phyloP scores from a whole-genome alignment of 2,113 vertebrate genomes.

The Spheniscus mendiculus region DNA sequence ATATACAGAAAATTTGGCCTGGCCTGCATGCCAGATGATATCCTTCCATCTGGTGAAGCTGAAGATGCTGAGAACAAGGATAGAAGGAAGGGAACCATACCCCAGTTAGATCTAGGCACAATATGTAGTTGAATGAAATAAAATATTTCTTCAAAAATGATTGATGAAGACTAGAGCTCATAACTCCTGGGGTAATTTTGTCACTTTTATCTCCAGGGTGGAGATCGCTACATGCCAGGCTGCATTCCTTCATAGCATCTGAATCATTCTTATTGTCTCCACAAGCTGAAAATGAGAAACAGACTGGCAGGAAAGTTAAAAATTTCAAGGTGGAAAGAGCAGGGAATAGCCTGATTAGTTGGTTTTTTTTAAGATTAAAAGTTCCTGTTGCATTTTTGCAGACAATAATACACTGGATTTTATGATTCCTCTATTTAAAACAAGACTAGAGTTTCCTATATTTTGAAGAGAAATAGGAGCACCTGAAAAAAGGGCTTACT shows the following conservation, averaged over 20 bases:
- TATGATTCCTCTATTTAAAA: slow-evolving; percentile 4
- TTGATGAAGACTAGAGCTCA: slow-evolving; percentile 34
- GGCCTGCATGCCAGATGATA: slow-evolving; percentile 52
- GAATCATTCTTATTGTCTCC: slow-evolving; percentile 66
- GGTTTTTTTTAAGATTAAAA: neutral
- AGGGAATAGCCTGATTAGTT: neutral
- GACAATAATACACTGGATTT: neutral
- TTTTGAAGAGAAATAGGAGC: slow-evolving; percentile 6
- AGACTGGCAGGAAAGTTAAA: slow-evolving; percentile 55
- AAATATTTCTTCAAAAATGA: slow-evolving; percentile 34
- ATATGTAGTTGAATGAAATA: neutral
- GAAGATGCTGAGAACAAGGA: slow-evolving; percentile 9
- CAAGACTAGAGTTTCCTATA: neutral
- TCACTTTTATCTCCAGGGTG: slow-evolving; percentile 51
- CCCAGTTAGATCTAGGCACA: neutral
- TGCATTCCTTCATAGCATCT: slow-evolving; percentile 60
- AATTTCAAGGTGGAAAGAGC: slow-evolving; percentile 40
- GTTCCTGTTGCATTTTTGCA: neutral
- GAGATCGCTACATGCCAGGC: slow-evolving; percentile 40
- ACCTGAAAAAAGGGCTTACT: slow-evolving; percentile 4
- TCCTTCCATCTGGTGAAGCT: slow-evolving; percentile 26
- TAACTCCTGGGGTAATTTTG: slow-evolving; percentile 44
- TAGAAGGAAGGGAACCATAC: neutral
- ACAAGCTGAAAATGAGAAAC: slow-evolving; percentile 67
- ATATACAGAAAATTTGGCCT: neutral